Evolutionary conservation across 2,113 vertebrate genomes (phyloP), one percentile per base, ranked within the genome.

Genomic region (Cyanocitta stelleri): DNA sequence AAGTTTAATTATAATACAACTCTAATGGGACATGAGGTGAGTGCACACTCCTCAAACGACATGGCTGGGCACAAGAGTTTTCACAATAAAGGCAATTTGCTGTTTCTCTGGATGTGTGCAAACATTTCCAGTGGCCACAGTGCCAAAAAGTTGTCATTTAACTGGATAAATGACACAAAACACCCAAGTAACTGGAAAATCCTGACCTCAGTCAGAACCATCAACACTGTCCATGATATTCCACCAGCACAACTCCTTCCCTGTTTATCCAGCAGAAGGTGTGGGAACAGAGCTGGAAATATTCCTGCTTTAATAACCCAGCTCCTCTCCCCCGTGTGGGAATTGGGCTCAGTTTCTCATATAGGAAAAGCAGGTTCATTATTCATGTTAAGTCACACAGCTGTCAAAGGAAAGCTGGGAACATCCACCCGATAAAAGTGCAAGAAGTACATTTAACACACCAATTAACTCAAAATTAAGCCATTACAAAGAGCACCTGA

Each of bases 191-290:
- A 51, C 35, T 14, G 23, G 29, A 66, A 69, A 55, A 15, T 16
- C 14, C 8, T 20, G 62, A 55, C 29, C 44, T 64, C 30, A 9
- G 0, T 3, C n/a, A 41, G 56, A 76, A 76, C 35, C 22, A 51
- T 6, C 74, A 67, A 3, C 2, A 3, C 10, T 13, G 35, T 4
- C 59, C 8, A 0, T 2, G 13, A 22, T 12, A 55, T 58, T 18
- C 68, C 23, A 46, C 68, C 23, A 46, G 43, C 49, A 11, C 67
- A n/a, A 3, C 20, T 35, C 83, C 66, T 43, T 44, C 78, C 27
- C 2, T 14, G 44, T 61, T 68, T 19, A 52, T 30, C 18, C 3
- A 74, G 72, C 89, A 64, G 21, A 2, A 61, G 56, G 78, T 22
- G 24, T 52, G 54, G 64, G 30, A 85, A 21, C 12, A 61, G 51